Evolutionary conservation across 1,140 invertebrate species (phyloP).

Genomic region (Megalopta genalis): DNA sequence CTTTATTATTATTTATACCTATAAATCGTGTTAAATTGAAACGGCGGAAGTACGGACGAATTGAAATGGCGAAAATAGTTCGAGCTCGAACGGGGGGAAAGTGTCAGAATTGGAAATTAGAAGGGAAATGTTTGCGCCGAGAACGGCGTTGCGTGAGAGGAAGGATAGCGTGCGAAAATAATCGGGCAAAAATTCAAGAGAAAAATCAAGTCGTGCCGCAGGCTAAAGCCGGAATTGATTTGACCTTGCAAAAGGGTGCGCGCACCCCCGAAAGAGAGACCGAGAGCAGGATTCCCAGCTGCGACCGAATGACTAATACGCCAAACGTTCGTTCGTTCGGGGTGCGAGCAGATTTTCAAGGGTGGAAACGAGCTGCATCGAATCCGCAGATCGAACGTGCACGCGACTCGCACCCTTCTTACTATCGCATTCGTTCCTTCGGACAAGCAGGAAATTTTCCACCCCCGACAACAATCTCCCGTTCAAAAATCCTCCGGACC

Average conservation of each 20-base stretch:
- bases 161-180: conserved; percentile 25
- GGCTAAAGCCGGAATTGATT: conserved; percentile 69
- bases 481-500: too few relatives aligned
- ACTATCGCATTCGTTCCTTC: neutral
- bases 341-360: conserved; percentile 70
- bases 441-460: neutral
- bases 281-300: conserved; percentile 69
- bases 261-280: conserved; percentile 45
- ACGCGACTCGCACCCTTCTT: conserved; percentile 30
- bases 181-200: conserved; percentile 12
- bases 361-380: conserved; percentile 58
- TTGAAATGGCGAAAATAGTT: too few relatives aligned
- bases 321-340: conserved; percentile 64
- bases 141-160: too few relatives aligned
- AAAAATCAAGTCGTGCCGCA: conserved; percentile 22
- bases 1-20: too few relatives aligned
- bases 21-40: too few relatives aligned
- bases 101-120: too few relatives aligned
- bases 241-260: conserved; percentile 55
- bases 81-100: too few relatives aligned
- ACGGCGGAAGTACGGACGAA: too few relatives aligned
- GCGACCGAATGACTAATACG: conserved; percentile 75
- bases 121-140: too few relatives aligned
- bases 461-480: too few relatives aligned
- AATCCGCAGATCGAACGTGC: conserved; percentile 48